Base-by-base conservation (phyloP, 2,113 vertebrate genomes). In the Eubucco bourcierii region DNA sequence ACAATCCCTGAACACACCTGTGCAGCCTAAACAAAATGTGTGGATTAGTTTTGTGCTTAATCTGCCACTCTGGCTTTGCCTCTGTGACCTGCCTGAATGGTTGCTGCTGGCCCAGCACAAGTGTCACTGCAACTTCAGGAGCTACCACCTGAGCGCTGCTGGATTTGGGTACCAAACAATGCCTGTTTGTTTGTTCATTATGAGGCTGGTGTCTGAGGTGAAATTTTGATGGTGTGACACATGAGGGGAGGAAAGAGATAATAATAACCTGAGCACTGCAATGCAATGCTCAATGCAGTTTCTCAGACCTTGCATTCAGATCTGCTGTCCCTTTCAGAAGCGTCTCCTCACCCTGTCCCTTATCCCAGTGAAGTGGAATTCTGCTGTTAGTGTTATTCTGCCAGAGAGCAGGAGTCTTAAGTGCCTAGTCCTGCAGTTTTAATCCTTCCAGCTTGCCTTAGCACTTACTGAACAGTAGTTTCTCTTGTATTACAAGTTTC, bases 1-100 rank as follows among this genome's bases (percentile, higher is more conserved):
- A 93, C 96, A 98, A 98, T 97, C 96, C 95, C 77, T 78, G 91
- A 72, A 80, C 87, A 90, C 98, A 98, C 98, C 98, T 97, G 98
- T 92, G 96, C 70, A 34, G 75, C 52, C 60, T 88, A 93, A 97
- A 94, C 95, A 91, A 68, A 77, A 77, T 15, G 1, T 86, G 58
- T 60, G 89, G 87, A 93, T 95, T 95, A 87, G 84, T 85, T 93
- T 89, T 87, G 89, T 92, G 64, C 70, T 97, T 96, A 80, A 93
- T 96, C 92, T 97, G 97, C 96, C 96, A 88, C 90, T 94, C 86
- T 71, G 78, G 71, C 33, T 71, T 97, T 94, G 95, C 90, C 83
- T 68, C 53, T 3, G 15, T 75, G 90, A 95, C 53, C 89, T 41
- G 53, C 77, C 84, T 11, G 25, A 91, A 76, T 15, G 6, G 58